Percentiles rank a stretch among this genome's conserved stretches.
phyloP scores from a whole-genome alignment of 2,113 vertebrate genomes.

The Semicossyphus pulcher region DNA sequence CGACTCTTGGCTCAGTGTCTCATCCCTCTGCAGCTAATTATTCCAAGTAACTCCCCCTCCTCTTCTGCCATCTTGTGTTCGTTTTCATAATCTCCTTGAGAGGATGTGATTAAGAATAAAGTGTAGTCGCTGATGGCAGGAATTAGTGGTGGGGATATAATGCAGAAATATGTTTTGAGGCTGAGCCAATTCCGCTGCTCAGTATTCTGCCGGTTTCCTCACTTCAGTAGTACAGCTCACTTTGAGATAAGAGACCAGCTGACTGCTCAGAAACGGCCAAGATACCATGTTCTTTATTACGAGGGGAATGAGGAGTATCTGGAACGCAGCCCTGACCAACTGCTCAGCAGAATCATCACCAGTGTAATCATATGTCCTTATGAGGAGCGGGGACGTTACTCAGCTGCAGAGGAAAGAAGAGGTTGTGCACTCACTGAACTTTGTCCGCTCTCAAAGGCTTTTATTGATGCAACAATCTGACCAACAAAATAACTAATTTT shows the following conservation, averaged over 20 bases:
- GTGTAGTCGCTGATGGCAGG: not conserved
- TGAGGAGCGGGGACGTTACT: not conserved
- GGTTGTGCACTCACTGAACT: not conserved
- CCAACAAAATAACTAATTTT: not conserved
- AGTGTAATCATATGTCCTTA: not conserved
- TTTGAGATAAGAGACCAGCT: conserved; percentile 21
- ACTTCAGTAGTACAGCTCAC: not conserved
- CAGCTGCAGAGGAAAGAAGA: not conserved
- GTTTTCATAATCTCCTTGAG: conserved; percentile 16
- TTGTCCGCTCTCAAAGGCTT: not conserved
- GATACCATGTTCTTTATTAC: conserved; percentile 15
- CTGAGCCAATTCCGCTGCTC: not conserved
- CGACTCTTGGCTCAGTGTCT: not conserved
- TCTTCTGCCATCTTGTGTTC: conserved; percentile 68
- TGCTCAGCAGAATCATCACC: conserved; percentile 14
- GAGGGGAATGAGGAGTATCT: conserved; percentile 10
- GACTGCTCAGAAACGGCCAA: conserved; percentile 2
- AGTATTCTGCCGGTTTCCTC: conserved; percentile 18
- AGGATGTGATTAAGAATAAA: not conserved
- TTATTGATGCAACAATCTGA: not conserved
- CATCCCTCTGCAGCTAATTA: not conserved
- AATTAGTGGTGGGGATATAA: not conserved
- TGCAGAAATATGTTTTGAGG: not conserved
- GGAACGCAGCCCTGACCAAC: not conserved
- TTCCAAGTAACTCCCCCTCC: not conserved